A percentile compares a stretch with the other conserved stretches of the same genome.
phyloP scores from a whole-genome alignment of 2,888 invertebrate species.

The Agrilus biguttatus region DNA sequence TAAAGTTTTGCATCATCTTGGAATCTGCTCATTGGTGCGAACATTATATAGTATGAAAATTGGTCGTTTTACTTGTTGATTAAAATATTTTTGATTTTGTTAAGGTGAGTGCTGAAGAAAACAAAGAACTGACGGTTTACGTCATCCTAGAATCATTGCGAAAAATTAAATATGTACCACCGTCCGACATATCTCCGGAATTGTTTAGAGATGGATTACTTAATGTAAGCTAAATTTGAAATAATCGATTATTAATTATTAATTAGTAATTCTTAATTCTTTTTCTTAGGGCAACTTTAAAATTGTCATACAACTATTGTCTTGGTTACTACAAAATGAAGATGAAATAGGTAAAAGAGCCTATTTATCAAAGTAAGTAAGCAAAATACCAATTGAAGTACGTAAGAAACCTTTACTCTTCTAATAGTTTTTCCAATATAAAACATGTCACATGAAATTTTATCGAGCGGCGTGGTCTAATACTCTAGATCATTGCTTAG shows the following conservation, averaged over 20 bases:
- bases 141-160: conserved; percentile 12
- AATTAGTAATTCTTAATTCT: conserved; percentile 30
- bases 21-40: background rate
- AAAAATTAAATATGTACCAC: conserved; percentile 14
- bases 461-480: too few relatives aligned
- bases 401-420: too few relatives aligned
- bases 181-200: conserved; percentile 6
- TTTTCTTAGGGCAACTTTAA: conserved; percentile 57
- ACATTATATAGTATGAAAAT: conserved; percentile 27
- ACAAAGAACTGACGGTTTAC: conserved; percentile 11
- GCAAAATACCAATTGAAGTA: too few relatives aligned
- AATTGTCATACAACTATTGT: conserved; percentile 61
- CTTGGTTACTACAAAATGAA: conserved; percentile 64
- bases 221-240: background rate
- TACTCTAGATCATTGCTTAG: too few relatives aligned
- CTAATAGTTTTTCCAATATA: too few relatives aligned
- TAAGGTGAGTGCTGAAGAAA: conserved; percentile 12
- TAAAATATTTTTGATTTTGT: background rate
- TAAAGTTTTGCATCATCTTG: conserved; percentile 52
- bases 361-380: conserved; percentile 57
- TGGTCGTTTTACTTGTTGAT: conserved; percentile 14
- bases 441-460: too few relatives aligned
- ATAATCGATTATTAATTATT: background rate
- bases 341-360: conserved; percentile 67
- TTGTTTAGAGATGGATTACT: conserved; percentile 13